Conservation (phyloP, 1,140 invertebrate species). For the Orussus abietinus region DNA sequence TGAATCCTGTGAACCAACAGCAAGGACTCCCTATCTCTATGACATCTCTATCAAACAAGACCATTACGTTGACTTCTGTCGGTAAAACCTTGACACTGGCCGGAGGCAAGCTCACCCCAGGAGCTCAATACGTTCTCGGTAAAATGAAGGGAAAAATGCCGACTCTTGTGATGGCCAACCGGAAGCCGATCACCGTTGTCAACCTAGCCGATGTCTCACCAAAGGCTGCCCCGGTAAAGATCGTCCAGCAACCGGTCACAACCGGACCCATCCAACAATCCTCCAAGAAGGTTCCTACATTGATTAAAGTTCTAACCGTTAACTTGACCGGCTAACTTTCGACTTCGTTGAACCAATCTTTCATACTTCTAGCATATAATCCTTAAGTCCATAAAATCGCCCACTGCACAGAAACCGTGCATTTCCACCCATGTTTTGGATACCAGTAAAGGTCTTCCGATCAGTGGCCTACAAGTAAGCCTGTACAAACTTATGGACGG, state of each 20-base stretch:
- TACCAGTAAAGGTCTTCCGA: slow-evolving; percentile 62
- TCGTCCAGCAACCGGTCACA: neutral
- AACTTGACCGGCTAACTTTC: neutral
- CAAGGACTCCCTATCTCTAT: too few species aligned
- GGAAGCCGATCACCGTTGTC: slow-evolving; percentile 11
- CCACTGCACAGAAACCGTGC: slow-evolving; percentile 35
- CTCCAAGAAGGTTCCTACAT: slow-evolving; percentile 13
- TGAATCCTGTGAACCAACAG: too few species aligned
- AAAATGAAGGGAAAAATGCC: slow-evolving; percentile 34
- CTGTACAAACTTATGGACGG: slow-evolving; percentile 64
- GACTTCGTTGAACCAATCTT: neutral
- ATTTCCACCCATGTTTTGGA: slow-evolving; percentile 67
- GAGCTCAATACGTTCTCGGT: slow-evolving; percentile 29
- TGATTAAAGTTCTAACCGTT: too few species aligned
- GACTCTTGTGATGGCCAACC: slow-evolving; percentile 19
- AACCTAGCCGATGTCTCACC: slow-evolving; percentile 11
- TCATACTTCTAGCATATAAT: slow-evolving; percentile 1
- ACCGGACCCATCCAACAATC: slow-evolving; percentile 22
- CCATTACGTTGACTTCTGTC: slow-evolving; percentile 26
- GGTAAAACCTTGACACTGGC: slow-evolving; percentile 34
- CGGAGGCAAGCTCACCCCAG: slow-evolving; percentile 23
- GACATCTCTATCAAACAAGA: too few species aligned
- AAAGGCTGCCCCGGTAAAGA: neutral
- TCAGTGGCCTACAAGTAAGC: slow-evolving; percentile 59
- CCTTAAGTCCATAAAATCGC: slow-evolving; percentile 8